These are phyloP conservation scores for Leptopterna dolabrata DNA, from an alignment of 2,888 invertebrate genomes.

Conservation along the genomic window DNA sequence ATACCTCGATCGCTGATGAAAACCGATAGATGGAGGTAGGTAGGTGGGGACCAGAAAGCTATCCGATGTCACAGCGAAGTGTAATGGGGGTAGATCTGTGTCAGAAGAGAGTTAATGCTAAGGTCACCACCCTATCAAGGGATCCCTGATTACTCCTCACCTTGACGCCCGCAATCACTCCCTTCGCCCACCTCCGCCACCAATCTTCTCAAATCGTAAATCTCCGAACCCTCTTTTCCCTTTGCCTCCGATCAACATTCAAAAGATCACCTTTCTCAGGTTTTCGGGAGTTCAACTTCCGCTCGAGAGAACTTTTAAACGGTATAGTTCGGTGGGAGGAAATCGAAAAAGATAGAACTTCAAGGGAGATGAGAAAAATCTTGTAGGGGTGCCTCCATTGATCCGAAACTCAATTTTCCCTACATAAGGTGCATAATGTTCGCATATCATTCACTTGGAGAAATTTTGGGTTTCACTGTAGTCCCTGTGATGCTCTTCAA, in stretches of 20 bases:
- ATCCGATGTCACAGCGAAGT: background rate
- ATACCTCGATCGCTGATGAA: background rate
- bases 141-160: constrained; percentile 33
- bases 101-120: constrained; percentile 51
- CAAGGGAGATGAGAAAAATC: background rate
- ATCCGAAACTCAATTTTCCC: background rate
- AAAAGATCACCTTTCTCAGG: constrained; percentile 13
- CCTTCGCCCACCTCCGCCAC: constrained; percentile 3
- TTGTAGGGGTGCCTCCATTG: background rate
- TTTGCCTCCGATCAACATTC: constrained; percentile 24
- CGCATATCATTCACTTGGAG: too few relatives aligned
- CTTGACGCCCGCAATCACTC: constrained; percentile 31
- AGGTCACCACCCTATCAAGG: constrained; percentile 51
- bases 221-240: constrained; percentile 19
- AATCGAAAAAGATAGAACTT: background rate
- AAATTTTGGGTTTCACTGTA: too few relatives aligned
- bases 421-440: too few relatives aligned
- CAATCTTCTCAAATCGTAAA: constrained; percentile 35
- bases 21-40: background rate
- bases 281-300: background rate
- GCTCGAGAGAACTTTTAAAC: background rate
- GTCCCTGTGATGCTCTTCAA: too few relatives aligned
- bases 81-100: constrained; percentile 32
- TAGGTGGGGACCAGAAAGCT: background rate
- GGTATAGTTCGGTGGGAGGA: background rate